Evolutionary conservation across 1,140 invertebrate species (phyloP), one percentile per base, ranked within the genome.

Genomic region (Danaus melanippus): DNA sequence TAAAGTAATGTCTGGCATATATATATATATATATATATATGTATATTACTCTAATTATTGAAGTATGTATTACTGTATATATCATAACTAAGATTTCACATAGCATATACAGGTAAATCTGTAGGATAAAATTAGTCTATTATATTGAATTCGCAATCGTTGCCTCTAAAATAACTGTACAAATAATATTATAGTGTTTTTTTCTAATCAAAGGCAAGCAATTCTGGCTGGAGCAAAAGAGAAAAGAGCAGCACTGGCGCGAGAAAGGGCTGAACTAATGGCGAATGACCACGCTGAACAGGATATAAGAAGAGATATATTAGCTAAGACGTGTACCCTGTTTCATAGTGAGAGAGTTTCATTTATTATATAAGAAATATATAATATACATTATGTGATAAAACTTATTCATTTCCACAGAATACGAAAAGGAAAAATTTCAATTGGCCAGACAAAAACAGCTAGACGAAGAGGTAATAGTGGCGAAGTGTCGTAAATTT

Each of bases 181-280:
- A 32, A 21, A 5, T 21, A 21, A 32, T 32, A 32, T 4, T 32
- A 32, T 32, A 32, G 0, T 3, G 7, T 32, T 0, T 1, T 32
- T 32, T 32, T 32, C 2, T 5, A 8, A 32, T 32, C 21, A 10
- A 59, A 86, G 83, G 45, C 80, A 82, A 76, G 79, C 80, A 9
- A 80, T 75, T 42, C 60, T 86, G 53, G 83, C 83, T 3, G 80
- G 79, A 12, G 83, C 76, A 0, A 83, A 79, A 56, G 80, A 84
- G 59, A 83, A 79, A 32, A 60, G 76, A 32, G 52, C 64, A 50
- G 48, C 58, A 12, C 61, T 69, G 49, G 76, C 76, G n/a, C 54
- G 62, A 9, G 80, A 76, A 46, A 54, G 83, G 10, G 75, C 78
- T 0, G 76, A 77, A 11, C 54, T 79, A n/a, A 73, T 81, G 74